These are phyloP conservation scores for Clarias magur DNA, from an alignment of 2,113 vertebrate species.

Conservation along the genomic window DNA sequence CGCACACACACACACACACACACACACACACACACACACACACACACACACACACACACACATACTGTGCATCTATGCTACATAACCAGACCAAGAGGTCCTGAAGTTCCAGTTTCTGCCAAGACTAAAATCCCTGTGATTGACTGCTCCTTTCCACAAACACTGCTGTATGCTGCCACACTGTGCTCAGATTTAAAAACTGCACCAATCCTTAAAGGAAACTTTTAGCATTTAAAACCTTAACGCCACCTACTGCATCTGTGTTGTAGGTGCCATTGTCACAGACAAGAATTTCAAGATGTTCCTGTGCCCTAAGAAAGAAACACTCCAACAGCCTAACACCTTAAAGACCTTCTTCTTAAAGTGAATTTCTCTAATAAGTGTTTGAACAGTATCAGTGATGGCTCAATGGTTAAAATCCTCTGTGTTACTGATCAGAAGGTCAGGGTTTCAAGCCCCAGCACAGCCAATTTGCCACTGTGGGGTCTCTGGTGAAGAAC, in stretches of 20 bases:
- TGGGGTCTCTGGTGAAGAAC: too few species aligned
- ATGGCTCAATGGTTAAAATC: too few species aligned
- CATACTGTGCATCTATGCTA: slow-evolving; percentile 7
- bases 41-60: slow-evolving; percentile 24
- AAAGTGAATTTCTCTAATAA: background rate
- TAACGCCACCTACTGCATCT: background rate
- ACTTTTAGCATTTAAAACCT: background rate
- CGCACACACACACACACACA: slow-evolving; percentile 15
- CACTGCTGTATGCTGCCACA: slow-evolving; percentile 37
- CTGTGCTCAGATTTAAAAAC: slow-evolving; percentile 13
- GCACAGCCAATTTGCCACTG: too few species aligned
- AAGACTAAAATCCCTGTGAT: slow-evolving; percentile 18
- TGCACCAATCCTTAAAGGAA: background rate
- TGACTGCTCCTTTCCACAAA: slow-evolving; percentile 11
- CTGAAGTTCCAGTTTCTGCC: slow-evolving; percentile 35
- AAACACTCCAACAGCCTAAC: background rate
- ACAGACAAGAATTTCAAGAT: background rate
- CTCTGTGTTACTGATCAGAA: too few species aligned
- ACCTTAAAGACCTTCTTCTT: too few species aligned
- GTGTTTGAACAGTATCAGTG: background rate
- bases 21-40: slow-evolving; percentile 26
- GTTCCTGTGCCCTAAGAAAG: background rate
- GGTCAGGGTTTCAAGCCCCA: too few species aligned
- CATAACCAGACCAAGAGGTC: slow-evolving; percentile 26
- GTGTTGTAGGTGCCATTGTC: background rate